Base-by-base conservation (phyloP, 2,113 vertebrate genomes). In the Chionomys nivalis region DNA sequence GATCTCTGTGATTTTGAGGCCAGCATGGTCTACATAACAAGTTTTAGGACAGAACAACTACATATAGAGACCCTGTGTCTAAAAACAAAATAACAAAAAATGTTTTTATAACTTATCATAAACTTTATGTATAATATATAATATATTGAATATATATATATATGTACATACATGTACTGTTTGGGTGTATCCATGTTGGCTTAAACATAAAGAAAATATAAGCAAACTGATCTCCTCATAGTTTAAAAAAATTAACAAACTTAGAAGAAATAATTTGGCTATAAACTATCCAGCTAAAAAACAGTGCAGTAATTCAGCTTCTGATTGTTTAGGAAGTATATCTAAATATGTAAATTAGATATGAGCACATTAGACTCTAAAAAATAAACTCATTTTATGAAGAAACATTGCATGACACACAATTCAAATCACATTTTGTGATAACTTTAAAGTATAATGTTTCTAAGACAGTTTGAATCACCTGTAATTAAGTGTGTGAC, bases 331-430 rank as follows among this genome's bases (percentile, higher is more conserved):
- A 78, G 52, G 39, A 96, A 89, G 89, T 96, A 95, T 88, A 95
- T 97, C 77, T 95, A 95, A 96, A 94, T 94, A 96, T 96, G 88
- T 90, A 96, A 96, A 97, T 97, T 96, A 95, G 72, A 33, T 89
- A 93, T 90, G 52, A 47, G 58, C 39, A 58, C 72, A 89, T 24
- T 77, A 92, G 61, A 92, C 52, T 21, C 66, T 92, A 78, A 95
- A 91, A 95, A 94, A 94, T 94, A 82, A 96, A 97, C 97, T 77
- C 42, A 75, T 93, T 91, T 63, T 92, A 87, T 96, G 76, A 96
- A 95, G 96, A 44, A 87, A 14, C 47, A 90, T 21, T 65, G 26
- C 7, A 89, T 94, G 86, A 87, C 81, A 97, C 77, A 88, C 39
- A 95, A 92, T 63, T 93, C 96, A 96, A 97, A 96, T 97, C 90